Evolutionary conservation across 2,888 invertebrate genomes (phyloP).

Genomic region (Lasioglossum pauxillum): DNA sequence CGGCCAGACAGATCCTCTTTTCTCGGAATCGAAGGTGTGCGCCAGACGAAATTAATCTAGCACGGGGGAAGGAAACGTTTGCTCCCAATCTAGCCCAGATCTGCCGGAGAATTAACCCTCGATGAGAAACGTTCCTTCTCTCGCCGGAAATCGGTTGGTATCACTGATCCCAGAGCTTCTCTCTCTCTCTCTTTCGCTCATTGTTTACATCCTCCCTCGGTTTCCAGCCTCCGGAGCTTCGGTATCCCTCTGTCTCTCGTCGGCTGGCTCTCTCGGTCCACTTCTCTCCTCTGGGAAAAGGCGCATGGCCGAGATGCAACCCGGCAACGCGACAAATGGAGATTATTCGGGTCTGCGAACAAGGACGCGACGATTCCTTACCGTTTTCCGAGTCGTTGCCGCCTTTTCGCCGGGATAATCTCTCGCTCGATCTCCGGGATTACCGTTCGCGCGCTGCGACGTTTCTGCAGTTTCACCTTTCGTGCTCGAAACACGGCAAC

Average conservation of each 20-base stretch:
- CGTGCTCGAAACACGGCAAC: conserved; percentile 4
- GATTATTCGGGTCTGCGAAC: conserved; percentile 64
- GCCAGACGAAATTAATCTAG: conserved; percentile 2
- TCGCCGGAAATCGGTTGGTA: conserved; percentile 1
- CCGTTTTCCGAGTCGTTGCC: conserved; percentile 73
- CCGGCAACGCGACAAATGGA: conserved; percentile 60
- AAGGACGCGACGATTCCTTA: conserved; percentile 61
- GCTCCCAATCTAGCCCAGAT: background rate
- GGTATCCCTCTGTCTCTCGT: background rate
- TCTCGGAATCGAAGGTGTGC: background rate
- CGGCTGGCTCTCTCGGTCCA: background rate
- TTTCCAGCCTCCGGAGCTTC: background rate
- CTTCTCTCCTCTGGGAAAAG: conserved; percentile 29
- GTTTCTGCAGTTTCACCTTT: conserved; percentile 47
- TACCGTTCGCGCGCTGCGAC: conserved; percentile 65
- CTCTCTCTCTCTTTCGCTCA: background rate
- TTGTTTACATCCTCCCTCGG: background rate
- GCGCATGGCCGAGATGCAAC: conserved; percentile 31
- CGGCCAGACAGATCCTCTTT: background rate
- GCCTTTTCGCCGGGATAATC: conserved; percentile 69
- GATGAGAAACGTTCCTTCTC: background rate
- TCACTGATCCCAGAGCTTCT: background rate
- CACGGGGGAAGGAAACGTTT: background rate
- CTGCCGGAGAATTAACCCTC: conserved; percentile 4
- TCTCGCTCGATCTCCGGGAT: conserved; percentile 72